These are phyloP conservation scores for Rhadina sibilatrix DNA, from an alignment of 2,113 vertebrate genomes.

Conservation along the genomic window DNA sequence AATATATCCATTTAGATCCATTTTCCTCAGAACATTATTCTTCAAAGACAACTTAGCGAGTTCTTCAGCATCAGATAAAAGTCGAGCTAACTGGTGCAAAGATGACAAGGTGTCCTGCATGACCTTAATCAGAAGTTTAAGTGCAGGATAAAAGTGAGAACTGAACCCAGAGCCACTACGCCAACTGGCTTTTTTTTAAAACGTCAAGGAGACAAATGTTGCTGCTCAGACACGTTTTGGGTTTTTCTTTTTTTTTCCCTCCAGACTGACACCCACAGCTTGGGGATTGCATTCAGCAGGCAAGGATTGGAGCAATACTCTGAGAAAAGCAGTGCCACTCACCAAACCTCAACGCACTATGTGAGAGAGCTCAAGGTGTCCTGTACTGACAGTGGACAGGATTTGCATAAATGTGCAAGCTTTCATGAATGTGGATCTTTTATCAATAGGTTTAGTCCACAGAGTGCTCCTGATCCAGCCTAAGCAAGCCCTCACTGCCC, in stretches of 20 bases:
- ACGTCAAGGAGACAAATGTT: slow-evolving; percentile 46
- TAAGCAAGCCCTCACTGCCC: background rate
- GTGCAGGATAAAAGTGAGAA: background rate
- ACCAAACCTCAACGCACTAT: background rate
- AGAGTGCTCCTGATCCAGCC: background rate
- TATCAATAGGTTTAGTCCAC: background rate
- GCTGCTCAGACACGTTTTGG: background rate
- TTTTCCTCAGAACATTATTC: slow-evolving; percentile 1
- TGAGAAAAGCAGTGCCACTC: background rate
- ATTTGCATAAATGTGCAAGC: background rate
- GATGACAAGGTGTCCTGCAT: background rate
- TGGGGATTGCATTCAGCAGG: background rate
- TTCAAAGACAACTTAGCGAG: background rate
- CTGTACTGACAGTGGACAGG: background rate
- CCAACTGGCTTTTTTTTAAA: background rate
- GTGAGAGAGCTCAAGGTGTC: background rate
- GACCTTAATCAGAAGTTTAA: slow-evolving; percentile 33
- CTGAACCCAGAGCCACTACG: background rate
- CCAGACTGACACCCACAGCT: background rate
- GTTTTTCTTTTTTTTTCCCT: background rate
- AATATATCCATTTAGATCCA: slow-evolving; percentile 18
- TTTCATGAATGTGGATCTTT: background rate
- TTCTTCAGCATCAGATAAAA: background rate
- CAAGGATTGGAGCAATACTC: background rate
- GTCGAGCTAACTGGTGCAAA: background rate